These are phyloP conservation scores for Fratercula arctica DNA, from an alignment of 2,797 vertebrate species.

Conservation along the genomic window DNA sequence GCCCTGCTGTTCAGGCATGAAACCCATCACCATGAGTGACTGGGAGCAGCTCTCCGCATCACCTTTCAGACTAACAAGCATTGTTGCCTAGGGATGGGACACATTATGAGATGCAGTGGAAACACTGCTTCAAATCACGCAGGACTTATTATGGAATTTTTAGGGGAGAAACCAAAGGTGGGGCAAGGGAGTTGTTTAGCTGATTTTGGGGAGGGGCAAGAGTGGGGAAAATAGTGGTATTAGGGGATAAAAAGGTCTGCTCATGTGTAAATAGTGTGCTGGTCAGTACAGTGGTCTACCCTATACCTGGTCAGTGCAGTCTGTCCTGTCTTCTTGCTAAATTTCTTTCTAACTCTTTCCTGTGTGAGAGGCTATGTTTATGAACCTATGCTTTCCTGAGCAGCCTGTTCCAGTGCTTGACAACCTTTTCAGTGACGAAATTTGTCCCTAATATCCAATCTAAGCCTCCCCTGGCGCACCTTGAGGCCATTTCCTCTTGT, in stretches of 20 bases:
- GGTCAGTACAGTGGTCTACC: rapidly evolving
- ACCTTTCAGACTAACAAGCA: not conserved
- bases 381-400: not conserved
- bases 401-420: no score
- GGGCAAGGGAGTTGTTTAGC: not conserved
- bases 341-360: not conserved
- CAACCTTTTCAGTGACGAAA: no score
- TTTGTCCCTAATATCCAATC: no score
- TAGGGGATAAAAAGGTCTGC: not conserved
- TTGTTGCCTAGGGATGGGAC: not conserved
- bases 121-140: not conserved
- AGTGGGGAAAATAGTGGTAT: not conserved
- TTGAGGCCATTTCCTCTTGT: no score
- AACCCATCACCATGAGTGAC: not conserved
- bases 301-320: not conserved
- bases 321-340: not conserved
- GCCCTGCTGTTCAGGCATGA: not conserved
- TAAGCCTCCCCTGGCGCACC: no score
- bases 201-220: not conserved
- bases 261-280: not conserved
- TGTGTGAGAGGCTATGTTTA: not conserved
- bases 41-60: not conserved
- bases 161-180: not conserved
- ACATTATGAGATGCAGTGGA: not conserved
- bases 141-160: not conserved